Conservation (phyloP, 2,113 vertebrate genomes). For the Neoarius graeffei region DNA sequence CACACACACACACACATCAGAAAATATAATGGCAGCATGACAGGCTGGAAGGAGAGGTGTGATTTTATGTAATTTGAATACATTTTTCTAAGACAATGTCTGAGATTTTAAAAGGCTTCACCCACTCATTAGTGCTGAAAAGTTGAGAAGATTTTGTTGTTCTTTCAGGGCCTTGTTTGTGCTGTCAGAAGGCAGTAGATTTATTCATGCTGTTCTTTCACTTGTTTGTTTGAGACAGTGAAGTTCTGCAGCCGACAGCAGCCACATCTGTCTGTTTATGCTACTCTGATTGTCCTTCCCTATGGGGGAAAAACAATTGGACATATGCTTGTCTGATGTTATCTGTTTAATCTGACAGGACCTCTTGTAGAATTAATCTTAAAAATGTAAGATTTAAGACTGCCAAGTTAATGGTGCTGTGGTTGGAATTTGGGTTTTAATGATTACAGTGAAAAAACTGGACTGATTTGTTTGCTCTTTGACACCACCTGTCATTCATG, state of each 20-base stretch:
- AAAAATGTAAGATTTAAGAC: background rate
- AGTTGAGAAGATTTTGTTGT: slow-evolving; percentile 46
- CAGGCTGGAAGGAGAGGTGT: slow-evolving; percentile 44
- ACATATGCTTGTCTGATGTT: slow-evolving; percentile 7
- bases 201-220: slow-evolving; percentile 13
- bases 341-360: slow-evolving; percentile 2
- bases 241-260: slow-evolving; percentile 24
- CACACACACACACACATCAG: slow-evolving; percentile 11
- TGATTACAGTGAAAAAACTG: background rate
- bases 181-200: slow-evolving; percentile 36
- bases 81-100: slow-evolving; percentile 47
- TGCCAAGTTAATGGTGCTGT: background rate
- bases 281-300: slow-evolving; percentile 19
- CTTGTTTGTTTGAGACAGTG: slow-evolving; percentile 33
- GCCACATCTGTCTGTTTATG: slow-evolving; percentile 20
- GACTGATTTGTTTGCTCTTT: background rate
- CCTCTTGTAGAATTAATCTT: background rate
- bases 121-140: slow-evolving; percentile 41
- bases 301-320: background rate
- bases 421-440: background rate
- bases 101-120: slow-evolving; percentile 47
- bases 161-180: slow-evolving; percentile 47
- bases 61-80: slow-evolving; percentile 55
- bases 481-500: background rate
- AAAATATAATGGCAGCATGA: slow-evolving; percentile 49